Base-by-base conservation (phyloP, 92 coral and sea anemone species). In the Nematostella vectensis region DNA sequence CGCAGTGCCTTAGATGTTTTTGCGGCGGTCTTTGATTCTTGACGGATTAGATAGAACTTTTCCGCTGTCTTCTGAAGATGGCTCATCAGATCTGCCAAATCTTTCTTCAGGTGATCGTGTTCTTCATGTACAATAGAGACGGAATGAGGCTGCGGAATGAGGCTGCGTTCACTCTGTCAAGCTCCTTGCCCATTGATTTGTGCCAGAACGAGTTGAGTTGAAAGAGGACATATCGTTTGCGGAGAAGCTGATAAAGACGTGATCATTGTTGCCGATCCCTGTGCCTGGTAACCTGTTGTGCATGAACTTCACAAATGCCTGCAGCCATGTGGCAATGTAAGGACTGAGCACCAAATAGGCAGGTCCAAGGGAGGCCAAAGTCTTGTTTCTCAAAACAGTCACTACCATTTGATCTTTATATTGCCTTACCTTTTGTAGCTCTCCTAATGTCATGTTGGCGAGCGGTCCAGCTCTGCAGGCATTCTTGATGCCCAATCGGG, bases 121-220 rank as follows among this genome's bases (percentile, higher is more conserved):
- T 72, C 27, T 24, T 57, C 65, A 29, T 55, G 72, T 30, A 75
- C 56, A 4, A 60, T 71, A 42, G 70, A 59, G 55, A 72, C 79
- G 47, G 72, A 60, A n/a, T n/a, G 29, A 71, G 71, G 42, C 63
- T 72, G 37, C 75, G 57, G 43, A 59, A 69, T 16, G 75, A 69
- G 18, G 75, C 59, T 8, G 59, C 74, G 11, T 31, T 44, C 17
- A 68, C 31, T 21, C 66, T 47, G 44, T 31, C 57, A 11, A 22
- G 58, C 33, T 17, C 26, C 27, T 58, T 65, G 20, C 73, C 68
- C 40, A 39, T 50, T 25, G 72, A 39, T 59, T 66, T 72, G 18
- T 72, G 67, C 70, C 82, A 75, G 48, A 58, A 75, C n/a, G 71
- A 68, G 57, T 68, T 75, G 48, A n/a, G n/a, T n/a, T n/a, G n/a